These are phyloP conservation scores for Uloborus plumipes DNA, from an alignment of 2,888 invertebrate species.

Conservation along the genomic window DNA sequence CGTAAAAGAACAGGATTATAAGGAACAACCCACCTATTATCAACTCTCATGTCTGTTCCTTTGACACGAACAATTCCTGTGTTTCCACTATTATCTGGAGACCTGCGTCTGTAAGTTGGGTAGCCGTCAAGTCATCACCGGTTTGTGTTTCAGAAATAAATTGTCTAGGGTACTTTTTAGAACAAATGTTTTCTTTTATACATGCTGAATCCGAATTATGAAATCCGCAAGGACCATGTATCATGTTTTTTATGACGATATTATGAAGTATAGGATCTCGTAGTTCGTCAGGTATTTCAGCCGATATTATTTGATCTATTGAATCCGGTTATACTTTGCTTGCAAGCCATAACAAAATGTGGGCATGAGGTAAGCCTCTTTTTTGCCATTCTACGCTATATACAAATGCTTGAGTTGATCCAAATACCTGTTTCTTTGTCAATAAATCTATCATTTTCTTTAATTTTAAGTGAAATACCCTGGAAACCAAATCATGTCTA, in stretches of 20 bases:
- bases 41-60: background rate
- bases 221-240: background rate
- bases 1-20: background rate
- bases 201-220: background rate
- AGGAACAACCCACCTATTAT: constrained; percentile 1
- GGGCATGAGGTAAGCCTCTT: background rate
- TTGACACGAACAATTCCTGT: background rate
- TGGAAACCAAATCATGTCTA: background rate
- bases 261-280: background rate
- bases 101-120: background rate
- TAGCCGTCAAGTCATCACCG: constrained; percentile 32
- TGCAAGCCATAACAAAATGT: background rate
- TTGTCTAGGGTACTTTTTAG: constrained; percentile 1
- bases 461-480: background rate
- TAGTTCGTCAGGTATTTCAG: background rate
- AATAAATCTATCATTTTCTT: background rate
- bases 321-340: background rate
- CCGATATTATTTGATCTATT: background rate
- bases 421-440: background rate
- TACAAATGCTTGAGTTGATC: background rate
- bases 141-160: constrained; percentile 8
- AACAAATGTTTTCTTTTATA: background rate
- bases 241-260: background rate
- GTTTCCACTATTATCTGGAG: background rate
- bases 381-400: background rate